Conservation (phyloP, 1,140 invertebrate species). For the Ericerus pela region DNA sequence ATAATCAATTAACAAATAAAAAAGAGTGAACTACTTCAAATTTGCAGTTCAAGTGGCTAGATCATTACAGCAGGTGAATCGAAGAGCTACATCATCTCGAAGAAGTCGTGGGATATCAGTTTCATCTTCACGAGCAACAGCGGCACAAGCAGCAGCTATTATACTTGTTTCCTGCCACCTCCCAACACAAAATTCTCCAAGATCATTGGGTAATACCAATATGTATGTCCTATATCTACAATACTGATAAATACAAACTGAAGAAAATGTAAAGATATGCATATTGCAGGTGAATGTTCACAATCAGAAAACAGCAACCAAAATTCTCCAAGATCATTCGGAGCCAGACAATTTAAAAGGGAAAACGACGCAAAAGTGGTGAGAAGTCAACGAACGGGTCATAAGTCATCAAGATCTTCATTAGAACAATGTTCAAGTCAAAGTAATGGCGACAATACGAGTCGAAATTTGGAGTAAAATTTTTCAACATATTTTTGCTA, state of each 20-base stretch:
- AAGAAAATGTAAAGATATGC: neutral
- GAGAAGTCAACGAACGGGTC: neutral
- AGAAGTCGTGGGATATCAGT: constrained; percentile 43
- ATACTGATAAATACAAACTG: no score
- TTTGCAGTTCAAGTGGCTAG: constrained; percentile 1
- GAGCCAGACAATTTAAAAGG: constrained; percentile 2
- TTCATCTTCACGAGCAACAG: constrained; percentile 66
- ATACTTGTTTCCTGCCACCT: constrained; percentile 76
- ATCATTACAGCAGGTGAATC: neutral
- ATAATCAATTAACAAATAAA: no score
- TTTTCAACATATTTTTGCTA: no score
- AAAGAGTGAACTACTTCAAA: no score
- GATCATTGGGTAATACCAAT: constrained; percentile 18
- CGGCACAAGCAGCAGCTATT: constrained; percentile 61
- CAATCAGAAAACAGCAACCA: neutral
- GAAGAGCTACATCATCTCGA: constrained; percentile 32
- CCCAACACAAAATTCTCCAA: constrained; percentile 30
- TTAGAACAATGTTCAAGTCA: no score
- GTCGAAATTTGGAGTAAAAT: no score
- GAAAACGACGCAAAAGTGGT: neutral
- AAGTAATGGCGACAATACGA: no score
- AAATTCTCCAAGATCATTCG: neutral
- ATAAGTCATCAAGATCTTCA: neutral
- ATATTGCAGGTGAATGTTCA: neutral
- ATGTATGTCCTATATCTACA: no score